A percentile compares a stretch with the other conserved stretches of the same genome.
These are phyloP conservation scores for Phainopepla nitens DNA, from an alignment of 2,113 vertebrate species.

Conservation along the genomic window DNA sequence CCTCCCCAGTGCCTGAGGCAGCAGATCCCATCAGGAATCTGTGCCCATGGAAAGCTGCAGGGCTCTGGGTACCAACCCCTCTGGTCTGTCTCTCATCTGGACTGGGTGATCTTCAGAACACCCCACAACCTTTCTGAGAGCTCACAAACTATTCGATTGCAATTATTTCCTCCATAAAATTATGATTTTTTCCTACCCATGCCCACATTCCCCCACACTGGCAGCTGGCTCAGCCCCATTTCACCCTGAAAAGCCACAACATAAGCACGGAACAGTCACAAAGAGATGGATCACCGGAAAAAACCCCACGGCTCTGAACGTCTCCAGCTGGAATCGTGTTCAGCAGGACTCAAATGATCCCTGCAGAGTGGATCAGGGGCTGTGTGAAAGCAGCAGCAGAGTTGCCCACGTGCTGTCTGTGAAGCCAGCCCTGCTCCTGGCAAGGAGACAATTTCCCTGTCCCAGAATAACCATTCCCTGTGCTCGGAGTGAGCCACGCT, in stretches of 20 bases:
- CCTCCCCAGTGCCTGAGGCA: neutral
- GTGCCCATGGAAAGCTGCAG: neutral
- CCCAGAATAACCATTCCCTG: neutral
- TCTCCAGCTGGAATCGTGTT: neutral
- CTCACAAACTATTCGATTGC: neutral
- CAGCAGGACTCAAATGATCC: neutral
- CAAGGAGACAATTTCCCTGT: neutral
- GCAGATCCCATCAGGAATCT: neutral
- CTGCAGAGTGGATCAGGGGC: neutral
- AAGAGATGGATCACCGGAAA: neutral
- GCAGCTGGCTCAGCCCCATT: neutral
- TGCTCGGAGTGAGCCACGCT: neutral
- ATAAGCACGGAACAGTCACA: neutral
- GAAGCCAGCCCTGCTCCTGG: neutral
- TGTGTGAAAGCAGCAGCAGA: neutral
- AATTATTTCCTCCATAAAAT: neutral
- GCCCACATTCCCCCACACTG: neutral
- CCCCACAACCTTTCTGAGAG: too few species aligned
- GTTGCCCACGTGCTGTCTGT: neutral
- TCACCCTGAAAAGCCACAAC: neutral
- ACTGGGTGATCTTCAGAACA: neutral
- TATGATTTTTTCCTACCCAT: neutral
- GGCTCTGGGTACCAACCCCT: neutral
- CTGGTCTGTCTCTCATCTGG: accelerated
- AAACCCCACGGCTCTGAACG: neutral